phyloP scores from a whole-genome alignment of 1,140 invertebrate genomes.

The Zaprionus taronus region DNA sequence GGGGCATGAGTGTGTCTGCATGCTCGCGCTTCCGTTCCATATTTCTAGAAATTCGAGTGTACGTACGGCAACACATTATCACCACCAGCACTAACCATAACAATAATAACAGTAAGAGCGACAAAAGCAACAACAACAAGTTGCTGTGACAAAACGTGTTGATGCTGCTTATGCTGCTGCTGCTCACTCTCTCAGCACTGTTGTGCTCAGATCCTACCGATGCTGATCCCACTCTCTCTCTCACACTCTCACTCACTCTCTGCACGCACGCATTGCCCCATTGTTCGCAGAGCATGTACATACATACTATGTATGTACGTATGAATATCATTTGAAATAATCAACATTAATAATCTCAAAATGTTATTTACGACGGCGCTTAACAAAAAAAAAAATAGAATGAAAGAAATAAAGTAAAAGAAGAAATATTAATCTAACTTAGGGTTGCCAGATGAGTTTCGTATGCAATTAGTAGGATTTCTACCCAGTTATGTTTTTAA shows the following conservation, averaged over 20 bases:
- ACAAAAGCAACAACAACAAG: constrained; percentile 18
- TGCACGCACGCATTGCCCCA: background rate
- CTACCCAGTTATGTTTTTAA: too few species aligned
- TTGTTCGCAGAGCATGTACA: constrained; percentile 1
- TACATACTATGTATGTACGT: background rate
- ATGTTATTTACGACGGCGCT: constrained; percentile 29
- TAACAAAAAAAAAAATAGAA: constrained; percentile 4
- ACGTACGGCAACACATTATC: constrained; percentile 25
- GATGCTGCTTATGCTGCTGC: constrained; percentile 12
- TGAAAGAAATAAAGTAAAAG: constrained; percentile 5
- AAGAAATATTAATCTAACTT: background rate
- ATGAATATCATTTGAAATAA: constrained; percentile 24
- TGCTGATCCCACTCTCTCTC: constrained; percentile 7
- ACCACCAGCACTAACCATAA: constrained; percentile 22
- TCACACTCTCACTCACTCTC: background rate
- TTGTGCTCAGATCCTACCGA: background rate
- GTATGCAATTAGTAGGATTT: too few species aligned
- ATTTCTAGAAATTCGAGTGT: constrained; percentile 38
- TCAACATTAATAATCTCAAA: constrained; percentile 34
- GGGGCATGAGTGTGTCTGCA: background rate
- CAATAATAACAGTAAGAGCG: constrained; percentile 15
- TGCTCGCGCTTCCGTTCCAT: constrained; percentile 35
- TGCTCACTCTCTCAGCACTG: background rate
- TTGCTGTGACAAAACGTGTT: constrained; percentile 30
- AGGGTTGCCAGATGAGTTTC: too few species aligned